phyloP scores from a whole-genome alignment of 1,140 invertebrate genomes.

The Macrobrachium rosenbergii region DNA sequence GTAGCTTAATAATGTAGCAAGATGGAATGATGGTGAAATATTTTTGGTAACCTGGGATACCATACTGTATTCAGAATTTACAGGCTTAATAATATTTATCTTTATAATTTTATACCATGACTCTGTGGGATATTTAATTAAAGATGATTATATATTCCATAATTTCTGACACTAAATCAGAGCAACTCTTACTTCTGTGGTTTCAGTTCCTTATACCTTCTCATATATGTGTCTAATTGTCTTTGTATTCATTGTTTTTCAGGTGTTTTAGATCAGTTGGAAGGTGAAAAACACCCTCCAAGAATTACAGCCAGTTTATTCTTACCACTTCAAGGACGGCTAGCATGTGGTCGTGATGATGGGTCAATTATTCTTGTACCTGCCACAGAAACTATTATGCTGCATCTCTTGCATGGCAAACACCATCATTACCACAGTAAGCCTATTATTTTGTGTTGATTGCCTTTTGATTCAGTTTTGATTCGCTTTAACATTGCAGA shows the following conservation, averaged over 20 bases:
- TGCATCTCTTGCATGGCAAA: slow-evolving; percentile 91
- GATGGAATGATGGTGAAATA: too few species aligned
- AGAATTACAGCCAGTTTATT: slow-evolving; percentile 94
- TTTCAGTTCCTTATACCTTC: not conserved
- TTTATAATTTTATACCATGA: too few species aligned
- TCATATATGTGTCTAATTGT: not conserved
- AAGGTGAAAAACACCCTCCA: slow-evolving; percentile 72
- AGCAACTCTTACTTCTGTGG: too few species aligned
- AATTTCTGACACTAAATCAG: too few species aligned
- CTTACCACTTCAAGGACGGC: slow-evolving; percentile 89
- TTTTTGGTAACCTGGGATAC: too few species aligned
- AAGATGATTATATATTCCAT: too few species aligned
- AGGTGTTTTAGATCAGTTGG: slow-evolving; percentile 66
- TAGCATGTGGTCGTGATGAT: slow-evolving; percentile 95
- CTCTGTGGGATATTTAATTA: too few species aligned
- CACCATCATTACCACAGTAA: slow-evolving; percentile 89
- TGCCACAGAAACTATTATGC: slow-evolving; percentile 94
- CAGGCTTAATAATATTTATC: too few species aligned
- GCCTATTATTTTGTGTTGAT: slow-evolving; percentile 37
- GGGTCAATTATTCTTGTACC: slow-evolving; percentile 97
- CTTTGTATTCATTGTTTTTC: slow-evolving; percentile 57
- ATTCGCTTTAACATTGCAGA: too few species aligned
- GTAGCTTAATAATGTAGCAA: too few species aligned
- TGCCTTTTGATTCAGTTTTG: too few species aligned
- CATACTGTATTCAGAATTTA: too few species aligned